Evolutionary conservation across 2,797 vertebrate genomes (phyloP).

Genomic region (Spondyliosoma cantharus): DNA sequence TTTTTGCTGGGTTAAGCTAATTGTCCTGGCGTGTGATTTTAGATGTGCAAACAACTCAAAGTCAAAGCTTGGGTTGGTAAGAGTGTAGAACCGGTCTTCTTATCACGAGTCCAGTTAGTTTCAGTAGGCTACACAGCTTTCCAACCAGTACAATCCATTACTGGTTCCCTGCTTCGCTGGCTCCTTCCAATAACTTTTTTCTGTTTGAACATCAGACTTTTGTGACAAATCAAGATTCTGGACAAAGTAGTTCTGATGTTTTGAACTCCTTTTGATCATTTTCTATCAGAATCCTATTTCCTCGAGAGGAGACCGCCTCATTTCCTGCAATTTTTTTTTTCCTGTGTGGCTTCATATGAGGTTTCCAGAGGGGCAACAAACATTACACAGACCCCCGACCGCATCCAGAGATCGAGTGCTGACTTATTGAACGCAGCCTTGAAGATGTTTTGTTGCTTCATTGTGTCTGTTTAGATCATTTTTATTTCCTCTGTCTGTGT

Average conservation of each 20-base stretch:
- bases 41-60: too few relatives aligned
- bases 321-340: constrained; percentile 33
- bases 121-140: background rate
- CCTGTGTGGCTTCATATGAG: constrained; percentile 13
- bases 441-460: constrained; percentile 33
- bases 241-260: constrained; percentile 19
- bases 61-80: too few relatives aligned
- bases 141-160: background rate
- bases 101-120: too few relatives aligned
- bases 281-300: constrained; percentile 5
- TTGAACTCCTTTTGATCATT: constrained; percentile 17
- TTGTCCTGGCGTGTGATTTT: too few relatives aligned
- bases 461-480: constrained; percentile 33
- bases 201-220: background rate
- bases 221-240: background rate
- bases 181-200: constrained; percentile 3
- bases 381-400: background rate
- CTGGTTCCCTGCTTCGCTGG: background rate
- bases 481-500: constrained; percentile 34
- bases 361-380: constrained; percentile 17
- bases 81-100: too few relatives aligned
- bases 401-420: background rate
- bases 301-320: constrained; percentile 13
- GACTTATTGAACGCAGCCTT: constrained; percentile 17
- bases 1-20: background rate